Evolutionary conservation across 2,113 vertebrate species (phyloP).

Genomic region (Mionectes macconnelli): DNA sequence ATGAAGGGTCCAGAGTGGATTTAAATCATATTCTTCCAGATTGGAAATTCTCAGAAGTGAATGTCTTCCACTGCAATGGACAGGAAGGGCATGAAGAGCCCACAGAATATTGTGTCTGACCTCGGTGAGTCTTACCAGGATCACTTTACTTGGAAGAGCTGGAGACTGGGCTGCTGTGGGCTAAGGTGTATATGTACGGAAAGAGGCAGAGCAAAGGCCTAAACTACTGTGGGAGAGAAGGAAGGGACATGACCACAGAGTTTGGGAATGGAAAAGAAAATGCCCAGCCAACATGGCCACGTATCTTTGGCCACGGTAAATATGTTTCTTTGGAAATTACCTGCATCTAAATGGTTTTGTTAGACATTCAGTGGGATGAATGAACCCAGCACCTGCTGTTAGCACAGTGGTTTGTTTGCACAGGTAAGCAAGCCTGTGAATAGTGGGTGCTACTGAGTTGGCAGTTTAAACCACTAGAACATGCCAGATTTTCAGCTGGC

Average conservation of each 20-base stretch:
- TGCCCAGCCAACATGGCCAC: neutral
- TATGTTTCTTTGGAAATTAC: neutral
- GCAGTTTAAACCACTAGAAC: neutral
- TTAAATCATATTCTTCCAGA: neutral
- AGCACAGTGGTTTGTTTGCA: conserved; percentile 19
- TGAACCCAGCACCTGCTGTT: conserved; percentile 23
- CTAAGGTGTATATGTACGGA: neutral
- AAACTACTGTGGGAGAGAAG: neutral
- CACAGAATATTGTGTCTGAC: neutral
- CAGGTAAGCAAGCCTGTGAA: conserved; percentile 35
- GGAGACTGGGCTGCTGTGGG: neutral
- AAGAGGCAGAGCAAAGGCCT: neutral
- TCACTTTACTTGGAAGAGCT: neutral
- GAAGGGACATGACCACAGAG: neutral
- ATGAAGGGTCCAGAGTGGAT: neutral
- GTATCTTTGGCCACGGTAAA: neutral
- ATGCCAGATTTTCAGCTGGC: neutral
- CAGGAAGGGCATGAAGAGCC: neutral
- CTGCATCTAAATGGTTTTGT: neutral
- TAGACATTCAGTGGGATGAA: neutral
- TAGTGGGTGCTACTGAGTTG: neutral
- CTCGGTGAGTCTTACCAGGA: neutral
- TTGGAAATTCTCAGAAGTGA: neutral
- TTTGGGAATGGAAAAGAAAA: neutral
- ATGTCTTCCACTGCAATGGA: neutral